Conservation (phyloP, 1,140 invertebrate species). For the Bombus haemorrhoidalis region DNA sequence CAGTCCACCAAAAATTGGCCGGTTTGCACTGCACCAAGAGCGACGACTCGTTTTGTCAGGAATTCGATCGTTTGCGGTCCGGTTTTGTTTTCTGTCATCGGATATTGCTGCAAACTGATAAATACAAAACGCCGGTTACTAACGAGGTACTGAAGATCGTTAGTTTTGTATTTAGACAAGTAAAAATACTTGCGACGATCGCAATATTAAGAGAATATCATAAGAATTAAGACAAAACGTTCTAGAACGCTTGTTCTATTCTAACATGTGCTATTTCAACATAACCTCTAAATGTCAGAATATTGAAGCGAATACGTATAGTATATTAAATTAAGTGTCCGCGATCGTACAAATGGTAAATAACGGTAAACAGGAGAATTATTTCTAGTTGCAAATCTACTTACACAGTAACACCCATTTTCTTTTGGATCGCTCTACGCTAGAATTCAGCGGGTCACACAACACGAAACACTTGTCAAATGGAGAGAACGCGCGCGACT, state of each 20-base stretch:
- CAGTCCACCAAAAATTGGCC: slow-evolving; percentile 97
- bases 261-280: slow-evolving; percentile 34
- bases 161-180: not conserved
- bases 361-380: not conserved
- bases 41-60: slow-evolving; percentile 91
- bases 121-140: not conserved
- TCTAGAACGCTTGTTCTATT: not conserved
- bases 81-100: slow-evolving; percentile 92
- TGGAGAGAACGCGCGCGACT: slow-evolving; percentile 5
- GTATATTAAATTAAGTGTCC: slow-evolving; percentile 34
- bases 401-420: slow-evolving; percentile 72
- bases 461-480: slow-evolving; percentile 38
- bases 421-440: not conserved
- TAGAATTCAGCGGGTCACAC: not conserved
- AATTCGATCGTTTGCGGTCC: slow-evolving; percentile 93
- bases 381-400: slow-evolving; percentile 25
- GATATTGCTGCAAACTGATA: slow-evolving; percentile 89
- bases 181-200: too few species aligned
- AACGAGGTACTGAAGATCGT: too few species aligned
- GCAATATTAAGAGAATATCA: not conserved
- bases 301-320: slow-evolving; percentile 14
- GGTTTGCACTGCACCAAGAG: slow-evolving; percentile 92
- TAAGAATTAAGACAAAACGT: not conserved
- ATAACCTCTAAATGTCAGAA: slow-evolving; percentile 61
- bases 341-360: not conserved